phyloP scores from a whole-genome alignment of 2,797 vertebrate genomes.

The Scomberomorus guttatus region DNA sequence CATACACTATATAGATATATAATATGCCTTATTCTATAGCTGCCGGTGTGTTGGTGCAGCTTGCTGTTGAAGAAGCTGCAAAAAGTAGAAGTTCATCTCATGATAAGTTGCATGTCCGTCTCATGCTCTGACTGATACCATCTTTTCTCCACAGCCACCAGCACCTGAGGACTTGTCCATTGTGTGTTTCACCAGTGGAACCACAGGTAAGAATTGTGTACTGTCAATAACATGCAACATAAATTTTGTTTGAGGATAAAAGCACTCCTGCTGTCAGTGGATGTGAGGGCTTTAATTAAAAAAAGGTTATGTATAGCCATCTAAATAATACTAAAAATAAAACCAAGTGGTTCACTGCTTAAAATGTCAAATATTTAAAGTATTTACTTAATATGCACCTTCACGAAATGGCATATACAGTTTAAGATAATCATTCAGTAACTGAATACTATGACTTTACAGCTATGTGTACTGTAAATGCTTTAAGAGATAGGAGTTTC shows the following conservation, averaged over 20 bases:
- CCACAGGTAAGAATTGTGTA: constrained; percentile 81
- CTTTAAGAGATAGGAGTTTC: neutral
- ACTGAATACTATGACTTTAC: too few species aligned
- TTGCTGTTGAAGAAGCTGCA: neutral
- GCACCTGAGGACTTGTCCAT: constrained; percentile 86
- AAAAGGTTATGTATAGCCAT: too few species aligned
- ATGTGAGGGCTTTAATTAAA: too few species aligned
- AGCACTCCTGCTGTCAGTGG: neutral
- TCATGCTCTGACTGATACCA: neutral
- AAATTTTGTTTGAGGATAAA: neutral
- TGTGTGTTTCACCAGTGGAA: constrained; percentile 89
- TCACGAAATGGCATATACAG: too few species aligned
- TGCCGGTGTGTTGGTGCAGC: neutral
- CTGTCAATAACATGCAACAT: neutral
- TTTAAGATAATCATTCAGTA: neutral
- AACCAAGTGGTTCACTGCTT: neutral
- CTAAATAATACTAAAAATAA: neutral
- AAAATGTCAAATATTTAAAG: neutral
- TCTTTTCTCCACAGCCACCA: constrained; percentile 78
- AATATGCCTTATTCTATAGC: neutral
- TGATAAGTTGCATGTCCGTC: neutral
- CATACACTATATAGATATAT: neutral
- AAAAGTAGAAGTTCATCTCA: neutral
- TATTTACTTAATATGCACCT: too few species aligned
- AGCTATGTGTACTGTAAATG: neutral